Conservation (phyloP, 2,888 invertebrate species). For the Protophormia terraenovae region DNA sequence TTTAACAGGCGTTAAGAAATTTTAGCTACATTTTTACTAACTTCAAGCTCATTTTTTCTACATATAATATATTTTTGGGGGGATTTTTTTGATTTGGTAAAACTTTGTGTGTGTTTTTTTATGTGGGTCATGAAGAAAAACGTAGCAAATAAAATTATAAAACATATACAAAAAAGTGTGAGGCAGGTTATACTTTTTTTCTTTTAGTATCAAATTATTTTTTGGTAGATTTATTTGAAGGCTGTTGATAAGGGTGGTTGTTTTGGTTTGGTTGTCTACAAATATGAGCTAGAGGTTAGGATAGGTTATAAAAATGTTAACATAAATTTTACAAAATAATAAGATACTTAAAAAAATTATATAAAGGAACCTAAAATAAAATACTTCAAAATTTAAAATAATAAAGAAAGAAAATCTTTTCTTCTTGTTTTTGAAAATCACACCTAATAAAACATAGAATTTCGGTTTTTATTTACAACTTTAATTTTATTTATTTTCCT, state of each 20-base stretch:
- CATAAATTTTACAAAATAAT: not conserved
- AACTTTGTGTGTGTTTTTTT: slow-evolving; percentile 8
- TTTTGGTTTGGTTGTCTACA: not conserved
- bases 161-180: slow-evolving; percentile 5
- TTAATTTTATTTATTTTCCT: too few relatives aligned
- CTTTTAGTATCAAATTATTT: not conserved
- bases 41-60: not conserved
- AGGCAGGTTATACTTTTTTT: slow-evolving; percentile 32
- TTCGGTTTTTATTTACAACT: too few relatives aligned
- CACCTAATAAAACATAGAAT: too few relatives aligned
- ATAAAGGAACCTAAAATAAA: too few relatives aligned
- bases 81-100: not conserved
- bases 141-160: not conserved
- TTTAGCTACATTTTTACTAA: slow-evolving; percentile 45
- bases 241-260: slow-evolving; percentile 40
- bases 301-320: not conserved
- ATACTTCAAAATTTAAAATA: too few relatives aligned
- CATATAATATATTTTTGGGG: not conserved
- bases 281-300: slow-evolving; percentile 6
- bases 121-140: slow-evolving; percentile 46
- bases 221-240: slow-evolving; percentile 1
- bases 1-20: slow-evolving; percentile 63
- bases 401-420: too few relatives aligned
- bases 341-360: not conserved
- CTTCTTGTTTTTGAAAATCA: too few relatives aligned